Conservation (phyloP, 2,113 vertebrate species). For the Corvus hawaiiensis region DNA sequence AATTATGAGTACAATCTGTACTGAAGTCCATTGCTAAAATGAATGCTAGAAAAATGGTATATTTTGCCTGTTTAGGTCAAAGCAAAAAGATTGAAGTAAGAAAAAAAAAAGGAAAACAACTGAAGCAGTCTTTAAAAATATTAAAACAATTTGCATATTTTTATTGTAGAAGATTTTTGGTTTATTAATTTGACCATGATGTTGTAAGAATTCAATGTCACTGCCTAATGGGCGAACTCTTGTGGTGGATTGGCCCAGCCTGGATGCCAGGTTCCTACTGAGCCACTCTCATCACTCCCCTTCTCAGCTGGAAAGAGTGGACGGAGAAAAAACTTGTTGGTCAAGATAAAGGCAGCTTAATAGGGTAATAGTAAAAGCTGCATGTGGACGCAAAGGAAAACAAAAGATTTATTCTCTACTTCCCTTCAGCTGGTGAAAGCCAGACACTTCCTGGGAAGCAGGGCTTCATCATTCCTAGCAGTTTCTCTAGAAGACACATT, state of each 20-base stretch:
- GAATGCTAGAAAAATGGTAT: background rate
- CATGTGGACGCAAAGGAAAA: background rate
- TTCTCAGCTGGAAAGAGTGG: background rate
- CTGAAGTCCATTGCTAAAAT: background rate
- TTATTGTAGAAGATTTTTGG: background rate
- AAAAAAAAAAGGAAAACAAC: background rate
- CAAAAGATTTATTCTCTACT: background rate
- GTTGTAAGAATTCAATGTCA: background rate
- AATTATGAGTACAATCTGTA: background rate
- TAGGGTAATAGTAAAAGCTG: background rate
- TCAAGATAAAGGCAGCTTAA: background rate
- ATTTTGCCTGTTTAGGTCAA: background rate
- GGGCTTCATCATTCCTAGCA: background rate
- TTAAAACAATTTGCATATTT: background rate
- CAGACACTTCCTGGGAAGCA: background rate
- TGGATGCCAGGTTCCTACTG: background rate
- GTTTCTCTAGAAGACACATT: background rate
- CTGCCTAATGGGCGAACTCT: background rate
- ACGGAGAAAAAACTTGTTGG: background rate
- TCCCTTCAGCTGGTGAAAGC: background rate
- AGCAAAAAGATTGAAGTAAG: background rate
- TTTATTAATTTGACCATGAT: background rate
- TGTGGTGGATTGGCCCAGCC: background rate
- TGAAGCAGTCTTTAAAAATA: background rate
- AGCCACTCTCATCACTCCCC: background rate